phyloP scores from a whole-genome alignment of 2,888 invertebrate species.

The Adelphocoris suturalis region DNA sequence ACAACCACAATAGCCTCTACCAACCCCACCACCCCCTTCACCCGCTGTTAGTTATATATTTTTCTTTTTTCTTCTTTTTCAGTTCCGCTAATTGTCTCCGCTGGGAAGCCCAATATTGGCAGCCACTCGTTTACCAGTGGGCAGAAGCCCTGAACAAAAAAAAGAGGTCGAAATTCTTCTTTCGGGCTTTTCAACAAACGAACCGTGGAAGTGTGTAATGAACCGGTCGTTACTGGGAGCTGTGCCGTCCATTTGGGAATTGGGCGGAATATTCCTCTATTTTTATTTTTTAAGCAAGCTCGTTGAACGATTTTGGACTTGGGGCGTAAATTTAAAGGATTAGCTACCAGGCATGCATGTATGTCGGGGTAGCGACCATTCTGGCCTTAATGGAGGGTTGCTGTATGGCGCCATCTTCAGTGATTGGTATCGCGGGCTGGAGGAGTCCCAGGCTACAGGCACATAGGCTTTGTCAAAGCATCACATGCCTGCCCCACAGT shows the following conservation, averaged over 20 bases:
- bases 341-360: no score
- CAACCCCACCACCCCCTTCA: background rate
- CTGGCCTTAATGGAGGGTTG: no score
- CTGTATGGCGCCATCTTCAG: no score
- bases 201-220: conserved; percentile 31
- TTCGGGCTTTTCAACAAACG: conserved; percentile 9
- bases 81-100: conserved; percentile 8
- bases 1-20: background rate
- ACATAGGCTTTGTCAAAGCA: no score
- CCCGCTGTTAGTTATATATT: background rate
- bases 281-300: background rate
- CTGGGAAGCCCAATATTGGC: conserved; percentile 34
- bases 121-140: conserved; percentile 22
- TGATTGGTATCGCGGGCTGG: no score
- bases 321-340: no score
- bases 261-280: background rate
- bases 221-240: conserved; percentile 10
- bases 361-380: no score
- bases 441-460: no score
- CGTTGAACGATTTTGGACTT: background rate
- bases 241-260: background rate
- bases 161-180: background rate
- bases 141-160: background rate
- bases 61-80: background rate
- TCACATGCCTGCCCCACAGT: no score